Percentiles rank a stretch among this genome's conserved stretches.
Conservation (phyloP, 1,140 invertebrate species). For the Tetramorium parvispinum region DNA sequence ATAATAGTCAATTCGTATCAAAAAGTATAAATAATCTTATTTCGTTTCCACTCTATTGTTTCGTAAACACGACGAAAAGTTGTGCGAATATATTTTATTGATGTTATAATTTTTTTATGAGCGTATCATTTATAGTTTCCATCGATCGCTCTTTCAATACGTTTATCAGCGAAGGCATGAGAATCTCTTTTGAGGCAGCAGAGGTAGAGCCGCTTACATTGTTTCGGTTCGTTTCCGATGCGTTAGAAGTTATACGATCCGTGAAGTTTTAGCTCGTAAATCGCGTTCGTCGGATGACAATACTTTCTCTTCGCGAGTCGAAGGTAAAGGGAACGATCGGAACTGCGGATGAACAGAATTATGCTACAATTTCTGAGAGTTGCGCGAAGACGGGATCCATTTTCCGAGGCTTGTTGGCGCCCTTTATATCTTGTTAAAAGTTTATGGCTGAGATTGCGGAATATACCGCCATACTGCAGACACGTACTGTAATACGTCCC, state of each 20-base stretch:
- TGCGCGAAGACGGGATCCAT: slow-evolving; percentile 5
- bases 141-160: background rate
- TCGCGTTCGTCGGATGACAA: background rate
- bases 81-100: background rate
- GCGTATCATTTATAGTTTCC: background rate
- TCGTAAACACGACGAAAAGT: background rate
- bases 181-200: background rate
- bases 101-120: slow-evolving; percentile 1
- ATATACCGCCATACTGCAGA: background rate
- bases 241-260: slow-evolving; percentile 28
- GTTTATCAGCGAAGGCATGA: background rate
- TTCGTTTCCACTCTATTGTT: background rate
- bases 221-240: background rate
- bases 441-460: slow-evolving; percentile 19
- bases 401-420: background rate
- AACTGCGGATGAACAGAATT: slow-evolving; percentile 14
- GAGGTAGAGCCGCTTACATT: background rate
- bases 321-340: background rate
- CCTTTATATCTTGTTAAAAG: slow-evolving; percentile 50
- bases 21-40: background rate
- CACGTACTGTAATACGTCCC: background rate
- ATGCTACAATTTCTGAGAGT: slow-evolving; percentile 3
- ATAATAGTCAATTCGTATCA: background rate
- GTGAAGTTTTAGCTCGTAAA: slow-evolving; percentile 39
- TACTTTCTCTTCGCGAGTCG: background rate